Evolutionary conservation across 2,888 invertebrate genomes (phyloP), one percentile per base, ranked within the genome.

Genomic region (Drosophila anomelani): DNA sequence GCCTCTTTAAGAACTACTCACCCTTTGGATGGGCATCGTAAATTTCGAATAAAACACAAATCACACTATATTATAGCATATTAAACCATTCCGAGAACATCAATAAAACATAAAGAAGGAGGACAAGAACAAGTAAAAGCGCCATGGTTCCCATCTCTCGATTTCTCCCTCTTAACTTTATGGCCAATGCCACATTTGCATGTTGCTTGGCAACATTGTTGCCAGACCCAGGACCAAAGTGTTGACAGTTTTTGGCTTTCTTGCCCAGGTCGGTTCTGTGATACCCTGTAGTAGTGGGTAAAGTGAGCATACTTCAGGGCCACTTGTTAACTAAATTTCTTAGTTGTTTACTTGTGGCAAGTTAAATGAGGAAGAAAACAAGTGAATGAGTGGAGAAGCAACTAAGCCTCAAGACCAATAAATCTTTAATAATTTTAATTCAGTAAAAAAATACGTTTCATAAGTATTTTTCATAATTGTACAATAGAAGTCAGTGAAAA

Each of bases 21-120:
- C 29, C 56, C 72, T 23, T 63, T 70, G 29, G 46, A 41, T 4
- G 23, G 39, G 29, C 41, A 41, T 59, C 66, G 58, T 73, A 66
- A 73, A 59, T 73, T 56, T 49, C 17, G 29, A 51, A 23, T 73
- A 66, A 61, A 60, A 66, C 69, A 73, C 80, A 80, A 79, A 80
- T 77, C 81, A 76, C 78, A 79, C 62, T 41, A 60, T 67, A 74
- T 74, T 74, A 74, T 55, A 73, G 66, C 74, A 79, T 81, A 71
- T 86, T 78, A 86, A 78, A 81, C 61, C 64, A 77, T 82, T 82
- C 86, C 64, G 57, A 67, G 84, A 86, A 83, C 79, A 79, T 76
- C 76, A 76, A 83, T 81, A 81, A 85, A 85, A 81, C 66, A 68
- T 58, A 38, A 71, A 62, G 51, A 64, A 70, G 62, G 64, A 53